Evolutionary conservation across 2,888 invertebrate genomes (phyloP).

Genomic region (Ferrisia virgata): DNA sequence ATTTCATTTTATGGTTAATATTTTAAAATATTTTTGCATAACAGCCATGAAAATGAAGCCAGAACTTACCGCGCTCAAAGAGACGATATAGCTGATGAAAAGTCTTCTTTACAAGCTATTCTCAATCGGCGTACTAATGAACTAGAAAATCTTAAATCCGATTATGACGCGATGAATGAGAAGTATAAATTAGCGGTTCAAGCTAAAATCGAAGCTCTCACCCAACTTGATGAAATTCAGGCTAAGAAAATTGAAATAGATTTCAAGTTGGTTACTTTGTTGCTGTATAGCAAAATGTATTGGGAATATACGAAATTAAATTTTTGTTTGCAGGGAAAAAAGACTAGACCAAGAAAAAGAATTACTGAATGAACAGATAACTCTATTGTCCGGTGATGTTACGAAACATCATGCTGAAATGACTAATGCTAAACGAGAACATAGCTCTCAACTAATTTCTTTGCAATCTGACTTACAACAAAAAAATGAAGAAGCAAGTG

Average conservation of each 20-base stretch:
- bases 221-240: slow-evolving; percentile 74
- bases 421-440: slow-evolving; percentile 71
- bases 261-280: slow-evolving; percentile 54
- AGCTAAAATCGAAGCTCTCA: slow-evolving; percentile 79
- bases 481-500: slow-evolving; percentile 66
- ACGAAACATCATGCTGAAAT: slow-evolving; percentile 74
- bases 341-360: slow-evolving; percentile 69
- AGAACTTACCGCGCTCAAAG: slow-evolving; percentile 66
- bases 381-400: slow-evolving; percentile 73
- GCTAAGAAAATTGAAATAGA: slow-evolving; percentile 67
- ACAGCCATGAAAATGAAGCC: slow-evolving; percentile 63
- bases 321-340: slow-evolving; percentile 67
- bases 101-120: slow-evolving; percentile 69
- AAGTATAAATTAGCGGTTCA: slow-evolving; percentile 62
- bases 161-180: slow-evolving; percentile 56
- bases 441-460: slow-evolving; percentile 62
- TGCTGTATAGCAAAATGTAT: neutral
- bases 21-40: neutral
- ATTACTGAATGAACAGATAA: slow-evolving; percentile 73
- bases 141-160: slow-evolving; percentile 68
- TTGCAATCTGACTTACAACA: slow-evolving; percentile 74
- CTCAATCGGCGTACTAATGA: slow-evolving; percentile 70
- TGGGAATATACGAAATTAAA: neutral
- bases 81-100: slow-evolving; percentile 69
- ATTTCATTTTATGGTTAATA: neutral